These are phyloP conservation scores for Latrodectus elegans DNA, from an alignment of 2,888 invertebrate genomes.

Conservation along the genomic window DNA sequence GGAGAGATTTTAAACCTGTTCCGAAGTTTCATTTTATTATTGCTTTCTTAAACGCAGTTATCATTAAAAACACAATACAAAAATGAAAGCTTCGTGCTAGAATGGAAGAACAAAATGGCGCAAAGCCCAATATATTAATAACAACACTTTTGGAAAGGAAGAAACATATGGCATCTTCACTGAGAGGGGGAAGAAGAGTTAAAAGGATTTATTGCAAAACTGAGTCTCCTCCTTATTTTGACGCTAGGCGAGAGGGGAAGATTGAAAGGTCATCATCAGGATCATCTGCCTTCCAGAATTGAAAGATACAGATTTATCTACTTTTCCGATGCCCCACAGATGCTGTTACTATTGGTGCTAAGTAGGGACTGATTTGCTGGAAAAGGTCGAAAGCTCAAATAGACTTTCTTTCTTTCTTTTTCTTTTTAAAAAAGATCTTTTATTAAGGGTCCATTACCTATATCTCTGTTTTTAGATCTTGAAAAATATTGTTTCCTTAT, in stretches of 20 bases:
- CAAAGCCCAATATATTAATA: conserved; percentile 52
- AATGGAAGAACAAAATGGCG: conserved; percentile 46
- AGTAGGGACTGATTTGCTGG: conserved; percentile 7
- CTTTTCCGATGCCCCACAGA: conserved; percentile 17
- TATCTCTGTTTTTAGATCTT: conserved; percentile 29
- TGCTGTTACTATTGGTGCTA: conserved; percentile 30
- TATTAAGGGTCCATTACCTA: conserved; percentile 28
- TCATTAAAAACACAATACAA: neutral
- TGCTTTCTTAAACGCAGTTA: no score
- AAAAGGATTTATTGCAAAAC: neutral
- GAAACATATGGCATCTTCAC: conserved; percentile 50
- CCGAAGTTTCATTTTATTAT: no score
- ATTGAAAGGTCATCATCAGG: conserved; percentile 19
- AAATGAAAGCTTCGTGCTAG: conserved; percentile 8
- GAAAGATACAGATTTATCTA: conserved; percentile 23
- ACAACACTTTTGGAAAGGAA: conserved; percentile 31
- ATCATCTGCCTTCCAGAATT: conserved; percentile 12
- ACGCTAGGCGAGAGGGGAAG: conserved; percentile 16
- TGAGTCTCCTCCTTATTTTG: conserved; percentile 30
- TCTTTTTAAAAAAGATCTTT: neutral
- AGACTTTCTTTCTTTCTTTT: no score
- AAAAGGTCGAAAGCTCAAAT: neutral
- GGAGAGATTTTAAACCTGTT: no score
- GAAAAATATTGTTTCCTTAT: conserved; percentile 5
- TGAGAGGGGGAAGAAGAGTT: neutral